Conservation (phyloP, 92 coral and sea anemone genomes). For the Hydrozoanthus gracilis region DNA sequence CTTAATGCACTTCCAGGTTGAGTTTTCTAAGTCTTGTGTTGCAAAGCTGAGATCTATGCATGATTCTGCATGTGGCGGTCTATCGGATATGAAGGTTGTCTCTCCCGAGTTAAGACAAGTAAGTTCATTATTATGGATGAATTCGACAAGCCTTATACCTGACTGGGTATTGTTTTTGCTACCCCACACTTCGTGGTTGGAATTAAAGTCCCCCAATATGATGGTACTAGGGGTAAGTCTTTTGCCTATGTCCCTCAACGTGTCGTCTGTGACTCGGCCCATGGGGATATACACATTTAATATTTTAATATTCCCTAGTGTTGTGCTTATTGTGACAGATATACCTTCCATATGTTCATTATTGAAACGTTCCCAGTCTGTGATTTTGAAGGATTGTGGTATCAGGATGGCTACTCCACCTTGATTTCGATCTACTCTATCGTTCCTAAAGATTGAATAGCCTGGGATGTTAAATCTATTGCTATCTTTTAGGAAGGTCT, state of each 20-base stretch:
- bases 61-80: neutral
- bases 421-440: neutral
- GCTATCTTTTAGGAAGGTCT: neutral
- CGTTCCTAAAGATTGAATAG: neutral
- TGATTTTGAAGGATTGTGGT: neutral
- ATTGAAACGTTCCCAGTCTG: neutral
- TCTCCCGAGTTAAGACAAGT: neutral
- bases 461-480: neutral
- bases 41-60: neutral
- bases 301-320: neutral
- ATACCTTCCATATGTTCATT: neutral
- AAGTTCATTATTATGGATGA: neutral
- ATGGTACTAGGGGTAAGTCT: neutral
- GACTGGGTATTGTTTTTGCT: neutral
- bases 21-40: neutral
- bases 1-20: neutral
- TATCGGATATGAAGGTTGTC: neutral
- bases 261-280: neutral
- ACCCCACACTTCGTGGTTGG: neutral
- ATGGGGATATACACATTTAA: neutral
- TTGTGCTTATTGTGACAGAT: neutral
- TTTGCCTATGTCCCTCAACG: neutral
- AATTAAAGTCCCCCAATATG: neutral
- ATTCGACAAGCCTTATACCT: neutral
- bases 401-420: neutral